Conservation (phyloP, 2,888 invertebrate genomes). For the Hololepta plana region DNA sequence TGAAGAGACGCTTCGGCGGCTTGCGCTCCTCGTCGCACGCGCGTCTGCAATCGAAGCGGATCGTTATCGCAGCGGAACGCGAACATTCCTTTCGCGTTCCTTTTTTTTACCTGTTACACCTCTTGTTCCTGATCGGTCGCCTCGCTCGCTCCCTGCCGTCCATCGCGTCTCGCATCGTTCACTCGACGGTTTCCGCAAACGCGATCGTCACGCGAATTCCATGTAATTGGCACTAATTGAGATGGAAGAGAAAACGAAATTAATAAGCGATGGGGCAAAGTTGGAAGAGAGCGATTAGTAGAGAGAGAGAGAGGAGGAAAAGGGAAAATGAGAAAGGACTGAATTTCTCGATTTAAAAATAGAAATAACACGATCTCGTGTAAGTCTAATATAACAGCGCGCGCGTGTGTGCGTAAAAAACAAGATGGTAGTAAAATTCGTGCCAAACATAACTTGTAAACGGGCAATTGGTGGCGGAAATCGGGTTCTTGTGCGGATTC, state of each 20-base stretch:
- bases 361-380: constrained; percentile 20
- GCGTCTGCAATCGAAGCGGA: constrained; percentile 28
- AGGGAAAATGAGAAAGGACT: too few species aligned
- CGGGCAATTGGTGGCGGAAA: too few species aligned
- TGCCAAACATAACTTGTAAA: constrained; percentile 16
- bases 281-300: constrained; percentile 3
- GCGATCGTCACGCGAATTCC: constrained; percentile 1
- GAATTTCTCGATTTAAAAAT: constrained; percentile 20
- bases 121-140: constrained; percentile 50
- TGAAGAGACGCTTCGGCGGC: constrained; percentile 54
- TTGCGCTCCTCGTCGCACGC: constrained; percentile 40
- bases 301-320: constrained; percentile 6
- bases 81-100: too few species aligned
- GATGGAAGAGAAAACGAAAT: constrained; percentile 1
- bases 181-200: constrained; percentile 1
- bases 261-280: constrained; percentile 2
- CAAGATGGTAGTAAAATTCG: constrained; percentile 21
- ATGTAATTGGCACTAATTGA: neutral
- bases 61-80: neutral
- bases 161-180: constrained; percentile 22
- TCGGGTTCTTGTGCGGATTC: too few species aligned
- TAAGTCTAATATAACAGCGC: too few species aligned
- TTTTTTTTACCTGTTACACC: constrained; percentile 60
- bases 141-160: constrained; percentile 33
- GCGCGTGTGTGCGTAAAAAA: constrained; percentile 27